Conservation (phyloP, 2,888 invertebrate genomes). For the Protodeltote pygarga region DNA sequence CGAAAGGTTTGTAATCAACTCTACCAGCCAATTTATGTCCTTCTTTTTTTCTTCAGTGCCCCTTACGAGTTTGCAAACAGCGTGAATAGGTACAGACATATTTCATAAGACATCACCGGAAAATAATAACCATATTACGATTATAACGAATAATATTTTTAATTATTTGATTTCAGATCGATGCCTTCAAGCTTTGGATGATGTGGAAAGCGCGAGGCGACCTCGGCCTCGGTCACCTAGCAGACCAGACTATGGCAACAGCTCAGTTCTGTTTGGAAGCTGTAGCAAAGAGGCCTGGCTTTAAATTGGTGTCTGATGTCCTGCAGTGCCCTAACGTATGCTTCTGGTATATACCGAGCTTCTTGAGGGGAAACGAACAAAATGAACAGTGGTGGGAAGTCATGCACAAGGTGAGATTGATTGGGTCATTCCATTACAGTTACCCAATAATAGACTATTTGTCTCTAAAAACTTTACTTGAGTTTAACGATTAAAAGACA, state of each 20-base stretch:
- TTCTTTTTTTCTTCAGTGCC: too few relatives aligned
- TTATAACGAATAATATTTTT: background rate
- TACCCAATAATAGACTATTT: too few relatives aligned
- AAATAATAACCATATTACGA: background rate
- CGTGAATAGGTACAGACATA: too few relatives aligned
- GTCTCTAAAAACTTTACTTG: too few relatives aligned
- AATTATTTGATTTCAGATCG: conserved; percentile 83
- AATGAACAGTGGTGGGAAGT: conserved; percentile 82
- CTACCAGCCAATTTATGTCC: background rate
- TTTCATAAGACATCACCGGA: background rate
- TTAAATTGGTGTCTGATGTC: conserved; percentile 85
- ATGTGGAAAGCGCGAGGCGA: conserved; percentile 95
- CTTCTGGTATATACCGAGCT: conserved; percentile 94
- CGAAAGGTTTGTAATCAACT: conserved; percentile 88
- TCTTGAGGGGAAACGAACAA: conserved; percentile 77
- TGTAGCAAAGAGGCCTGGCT: conserved; percentile 84
- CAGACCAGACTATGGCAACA: conserved; percentile 89
- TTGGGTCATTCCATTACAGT: too few relatives aligned
- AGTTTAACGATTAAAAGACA: too few relatives aligned
- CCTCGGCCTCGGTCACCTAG: conserved; percentile 84
- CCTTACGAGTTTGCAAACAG: too few relatives aligned
- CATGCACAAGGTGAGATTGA: conserved; percentile 78
- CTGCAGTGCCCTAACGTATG: conserved; percentile 94
- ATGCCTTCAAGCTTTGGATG: conserved; percentile 96
- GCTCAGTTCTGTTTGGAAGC: conserved; percentile 86